Evolutionary conservation across 2,888 invertebrate species (phyloP), one percentile per base, ranked within the genome.

Genomic region (Miltochrista miniata): DNA sequence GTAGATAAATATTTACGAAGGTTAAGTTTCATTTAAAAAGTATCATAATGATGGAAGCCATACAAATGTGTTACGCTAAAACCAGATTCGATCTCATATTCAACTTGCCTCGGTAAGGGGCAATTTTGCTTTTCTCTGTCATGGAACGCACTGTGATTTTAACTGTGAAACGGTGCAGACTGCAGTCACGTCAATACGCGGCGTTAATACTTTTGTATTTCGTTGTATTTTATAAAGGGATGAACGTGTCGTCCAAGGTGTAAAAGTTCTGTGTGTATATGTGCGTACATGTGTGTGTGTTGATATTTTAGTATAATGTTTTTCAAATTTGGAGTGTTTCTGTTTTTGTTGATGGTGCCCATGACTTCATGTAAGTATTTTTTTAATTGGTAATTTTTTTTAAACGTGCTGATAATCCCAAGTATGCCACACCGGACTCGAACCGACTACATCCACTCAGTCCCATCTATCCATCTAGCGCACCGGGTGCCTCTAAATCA

Each of bases 331-430:
- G 72, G 74, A 64, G 56, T 83, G 54, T 60, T 76, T 38, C 65
- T 83, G 37, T 59, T 79, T 48, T 48, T 76, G 10, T 48, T 81
- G 13, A 53, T 80, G 42, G 39, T 72, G 48, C 64, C 64, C 15
- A 61, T 68, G 35, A 72, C 74, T 55, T 72, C 76, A 45, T 76
- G 85, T 79, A 65, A 76, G 82, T 79, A 63, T 47, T 11, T 14
- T 38, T 36, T 45, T 41, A 31, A 31, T 30, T 30, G 30, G 5
- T 30, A 30, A 30, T 30, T 30, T 7, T 7, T 30, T 30, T 30
- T 30, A 7, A n/a, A n/a, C 18, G 2, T 24, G 18, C 5, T 2
- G 18, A 24, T 4, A 24, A 4, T 5, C 18, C 5, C 18, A 4
- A 2, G 5, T 2, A 24, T 24, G 18, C 5, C 18, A 24, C 5